Evolutionary conservation across 2,888 invertebrate species (phyloP).

Genomic region (Drosophila neoperkinsi): DNA sequence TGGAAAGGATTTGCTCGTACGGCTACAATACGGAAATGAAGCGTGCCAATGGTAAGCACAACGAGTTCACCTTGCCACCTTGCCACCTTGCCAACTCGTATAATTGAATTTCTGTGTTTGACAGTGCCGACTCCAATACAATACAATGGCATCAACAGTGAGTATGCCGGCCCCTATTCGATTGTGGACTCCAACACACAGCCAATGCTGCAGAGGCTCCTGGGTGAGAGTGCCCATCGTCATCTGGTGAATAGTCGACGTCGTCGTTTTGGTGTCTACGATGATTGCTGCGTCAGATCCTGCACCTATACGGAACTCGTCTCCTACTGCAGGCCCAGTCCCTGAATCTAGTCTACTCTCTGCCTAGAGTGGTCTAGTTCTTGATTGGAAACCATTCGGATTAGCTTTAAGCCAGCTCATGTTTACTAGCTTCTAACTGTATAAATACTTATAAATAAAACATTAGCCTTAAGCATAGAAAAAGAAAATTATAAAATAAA

Average conservation of each 20-base stretch:
- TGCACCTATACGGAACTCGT: slow-evolving; percentile 63
- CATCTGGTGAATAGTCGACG: slow-evolving; percentile 66
- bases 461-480: background rate
- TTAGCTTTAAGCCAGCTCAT: slow-evolving; percentile 7
- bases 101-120: background rate
- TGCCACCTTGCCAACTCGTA: too few species aligned
- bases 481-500: background rate
- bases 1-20: slow-evolving; percentile 58
- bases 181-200: slow-evolving; percentile 23
- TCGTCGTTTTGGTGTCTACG: slow-evolving; percentile 66
- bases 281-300: slow-evolving; percentile 75
- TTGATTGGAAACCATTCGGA: slow-evolving; percentile 3
- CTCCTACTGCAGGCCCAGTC: slow-evolving; percentile 60
- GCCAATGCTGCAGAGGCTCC: slow-evolving; percentile 55
- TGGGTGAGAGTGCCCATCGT: slow-evolving; percentile 47
- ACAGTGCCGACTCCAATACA: slow-evolving; percentile 36
- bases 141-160: slow-evolving; percentile 49
- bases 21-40: slow-evolving; percentile 71
- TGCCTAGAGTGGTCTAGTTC: background rate
- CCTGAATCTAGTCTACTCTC: background rate
- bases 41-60: slow-evolving; percentile 42
- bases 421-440: slow-evolving; percentile 8
- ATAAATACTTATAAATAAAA: background rate
- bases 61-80: background rate
- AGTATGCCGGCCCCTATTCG: slow-evolving; percentile 15